A percentile compares a stretch with the other conserved stretches of the same genome.
phyloP scores from a whole-genome alignment of 2,113 vertebrate genomes.

The Acanthochromis polyacanthus region DNA sequence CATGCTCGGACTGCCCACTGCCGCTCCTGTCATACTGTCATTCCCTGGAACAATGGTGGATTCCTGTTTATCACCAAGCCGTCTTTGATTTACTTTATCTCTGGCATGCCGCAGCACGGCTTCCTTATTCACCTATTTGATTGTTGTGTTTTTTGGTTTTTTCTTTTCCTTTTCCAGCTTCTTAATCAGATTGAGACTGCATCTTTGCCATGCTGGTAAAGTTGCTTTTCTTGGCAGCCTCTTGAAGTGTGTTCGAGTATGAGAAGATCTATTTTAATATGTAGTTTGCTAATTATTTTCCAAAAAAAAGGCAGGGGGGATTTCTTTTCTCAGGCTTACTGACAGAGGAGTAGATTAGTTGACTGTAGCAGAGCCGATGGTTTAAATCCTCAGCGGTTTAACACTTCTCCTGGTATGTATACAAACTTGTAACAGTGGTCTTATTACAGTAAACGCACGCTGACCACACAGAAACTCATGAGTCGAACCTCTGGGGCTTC shows the following conservation, averaged over 20 bases:
- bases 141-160: not conserved
- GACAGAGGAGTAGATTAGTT: conserved; percentile 3
- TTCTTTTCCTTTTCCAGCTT: not conserved
- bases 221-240: conserved; percentile 26
- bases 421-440: conserved; percentile 46
- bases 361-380: conserved; percentile 18
- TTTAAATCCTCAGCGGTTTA: conserved; percentile 45
- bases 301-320: not conserved
- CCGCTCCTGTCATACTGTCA: conserved; percentile 63
- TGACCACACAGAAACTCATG: conserved; percentile 55
- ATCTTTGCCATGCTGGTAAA: conserved; percentile 6
- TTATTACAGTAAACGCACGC: conserved; percentile 58
- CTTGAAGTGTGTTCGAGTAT: conserved; percentile 3
- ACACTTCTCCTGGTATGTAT: conserved; percentile 62
- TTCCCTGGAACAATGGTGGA: conserved; percentile 80
- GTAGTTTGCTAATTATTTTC: conserved; percentile 41
- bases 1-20: conserved; percentile 73
- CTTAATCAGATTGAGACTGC: conserved; percentile 21
- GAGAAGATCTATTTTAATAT: conserved; percentile 32
- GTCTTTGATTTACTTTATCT: conserved; percentile 73
- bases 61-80: conserved; percentile 77
- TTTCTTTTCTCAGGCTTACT: conserved; percentile 31
- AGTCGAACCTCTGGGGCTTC: conserved; percentile 39
- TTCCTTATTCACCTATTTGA: conserved; percentile 57
- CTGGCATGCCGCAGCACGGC: conserved; percentile 49